Evolutionary conservation across 2,888 invertebrate species (phyloP).

Genomic region (Melinaea menophilus): DNA sequence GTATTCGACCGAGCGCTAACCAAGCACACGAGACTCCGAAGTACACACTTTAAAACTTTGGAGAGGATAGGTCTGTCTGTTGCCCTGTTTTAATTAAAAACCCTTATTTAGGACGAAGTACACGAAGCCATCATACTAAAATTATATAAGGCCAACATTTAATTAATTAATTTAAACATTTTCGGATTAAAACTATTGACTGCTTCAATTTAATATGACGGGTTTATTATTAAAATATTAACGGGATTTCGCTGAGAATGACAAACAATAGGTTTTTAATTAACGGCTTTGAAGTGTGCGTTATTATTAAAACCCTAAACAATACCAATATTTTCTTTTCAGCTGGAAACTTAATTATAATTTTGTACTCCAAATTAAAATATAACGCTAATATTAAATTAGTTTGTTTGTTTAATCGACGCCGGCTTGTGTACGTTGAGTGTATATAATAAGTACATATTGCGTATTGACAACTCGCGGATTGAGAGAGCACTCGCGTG

Average conservation of each 20-base stretch:
- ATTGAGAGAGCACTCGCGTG: slow-evolving; percentile 44
- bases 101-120: slow-evolving; percentile 5
- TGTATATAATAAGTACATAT: not conserved
- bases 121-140: slow-evolving; percentile 1
- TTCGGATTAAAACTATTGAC: slow-evolving; percentile 4
- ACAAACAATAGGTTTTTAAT: slow-evolving; percentile 5
- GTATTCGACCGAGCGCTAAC: not conserved
- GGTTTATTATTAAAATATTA: slow-evolving; percentile 2
- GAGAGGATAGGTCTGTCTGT: slow-evolving; percentile 1
- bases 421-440: not conserved
- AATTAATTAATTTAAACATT: slow-evolving; percentile 4
- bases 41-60: slow-evolving; percentile 4
- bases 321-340: not conserved
- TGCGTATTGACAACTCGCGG: slow-evolving; percentile 6
- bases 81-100: slow-evolving; percentile 3
- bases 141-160: slow-evolving; percentile 3
- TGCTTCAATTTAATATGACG: slow-evolving; percentile 1
- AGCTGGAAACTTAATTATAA: not conserved
- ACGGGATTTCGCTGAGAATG: slow-evolving; percentile 2
- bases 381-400: too few species aligned
- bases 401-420: not conserved
- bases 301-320: slow-evolving; percentile 1
- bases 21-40: not conserved
- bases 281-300: not conserved
- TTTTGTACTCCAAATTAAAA: not conserved